Evolutionary conservation across 2,888 invertebrate genomes (phyloP).

Genomic region (Pyrrhia umbra): DNA sequence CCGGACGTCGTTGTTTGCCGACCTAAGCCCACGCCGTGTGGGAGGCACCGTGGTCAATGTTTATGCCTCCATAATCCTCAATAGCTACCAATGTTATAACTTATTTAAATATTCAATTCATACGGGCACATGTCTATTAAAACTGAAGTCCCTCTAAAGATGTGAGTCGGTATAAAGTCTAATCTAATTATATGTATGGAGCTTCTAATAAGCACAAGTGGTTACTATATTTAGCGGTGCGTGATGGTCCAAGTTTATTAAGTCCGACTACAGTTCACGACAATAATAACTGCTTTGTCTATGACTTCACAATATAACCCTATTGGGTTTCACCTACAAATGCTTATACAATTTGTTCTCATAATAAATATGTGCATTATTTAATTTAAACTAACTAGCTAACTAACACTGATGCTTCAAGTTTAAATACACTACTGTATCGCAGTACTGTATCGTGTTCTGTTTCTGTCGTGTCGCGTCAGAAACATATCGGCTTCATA

Average conservation of each 20-base stretch:
- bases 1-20: slow-evolving; percentile 87
- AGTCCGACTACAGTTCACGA: slow-evolving; percentile 53
- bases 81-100: slow-evolving; percentile 51
- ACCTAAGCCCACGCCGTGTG: slow-evolving; percentile 81
- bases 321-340: slow-evolving; percentile 27
- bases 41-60: slow-evolving; percentile 70
- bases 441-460: too few relatives aligned
- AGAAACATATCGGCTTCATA: too few relatives aligned
- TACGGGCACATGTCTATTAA: slow-evolving; percentile 19
- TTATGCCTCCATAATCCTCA: slow-evolving; percentile 47
- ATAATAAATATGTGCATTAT: slow-evolving; percentile 45
- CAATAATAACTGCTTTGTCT: slow-evolving; percentile 43
- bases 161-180: slow-evolving; percentile 69
- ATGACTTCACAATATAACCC: slow-evolving; percentile 23
- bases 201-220: slow-evolving; percentile 75
- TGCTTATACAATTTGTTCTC: slow-evolving; percentile 31
- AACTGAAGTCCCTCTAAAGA: slow-evolving; percentile 43
- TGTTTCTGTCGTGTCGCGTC: too few relatives aligned
- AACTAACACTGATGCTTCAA: too few relatives aligned
- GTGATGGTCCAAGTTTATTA: slow-evolving; percentile 74
- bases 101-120: slow-evolving; percentile 42
- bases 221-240: slow-evolving; percentile 79
- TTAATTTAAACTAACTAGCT: neutral
- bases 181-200: slow-evolving; percentile 75
- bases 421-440: too few relatives aligned